Conservation (phyloP, 2,888 invertebrate species). For the Pycnomerus fuliginosus region DNA sequence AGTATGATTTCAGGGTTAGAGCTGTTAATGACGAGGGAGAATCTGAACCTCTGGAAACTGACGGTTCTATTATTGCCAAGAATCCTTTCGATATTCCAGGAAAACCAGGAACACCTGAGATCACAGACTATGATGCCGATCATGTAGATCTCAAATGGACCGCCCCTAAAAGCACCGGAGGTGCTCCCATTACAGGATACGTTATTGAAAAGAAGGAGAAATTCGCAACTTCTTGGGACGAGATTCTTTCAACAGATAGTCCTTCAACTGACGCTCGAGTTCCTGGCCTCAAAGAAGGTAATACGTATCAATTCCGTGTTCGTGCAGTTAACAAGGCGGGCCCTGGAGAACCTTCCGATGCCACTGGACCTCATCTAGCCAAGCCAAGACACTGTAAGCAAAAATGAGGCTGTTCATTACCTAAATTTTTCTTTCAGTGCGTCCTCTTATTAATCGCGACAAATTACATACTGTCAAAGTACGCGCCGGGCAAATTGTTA, state of each 20-base stretch:
- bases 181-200: slow-evolving; percentile 80
- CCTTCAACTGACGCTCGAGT: slow-evolving; percentile 81
- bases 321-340: slow-evolving; percentile 94
- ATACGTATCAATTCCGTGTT: slow-evolving; percentile 94
- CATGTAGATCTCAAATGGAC: slow-evolving; percentile 85
- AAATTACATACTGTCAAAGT: slow-evolving; percentile 86
- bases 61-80: slow-evolving; percentile 84
- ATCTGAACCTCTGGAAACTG: slow-evolving; percentile 92
- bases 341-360: slow-evolving; percentile 85
- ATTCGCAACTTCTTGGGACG: slow-evolving; percentile 76
- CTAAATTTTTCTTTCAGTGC: slow-evolving; percentile 62
- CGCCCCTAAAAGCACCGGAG: slow-evolving; percentile 74
- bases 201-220: slow-evolving; percentile 88
- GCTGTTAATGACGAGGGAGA: slow-evolving; percentile 95
- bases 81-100: slow-evolving; percentile 91
- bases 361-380: slow-evolving; percentile 82
- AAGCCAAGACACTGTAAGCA: slow-evolving; percentile 83
- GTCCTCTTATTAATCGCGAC: slow-evolving; percentile 93
- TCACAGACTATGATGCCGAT: slow-evolving; percentile 88
- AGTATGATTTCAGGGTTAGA: slow-evolving; percentile 91
- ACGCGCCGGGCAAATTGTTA: slow-evolving; percentile 86
- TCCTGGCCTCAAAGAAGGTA: slow-evolving; percentile 83
- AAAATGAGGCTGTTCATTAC: slow-evolving; percentile 13
- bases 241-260: slow-evolving; percentile 71
- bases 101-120: slow-evolving; percentile 82